A percentile compares a stretch with the other conserved stretches of the same genome.
Conservation (phyloP, 2,888 invertebrate genomes). For the Himalopsyche kuldschensis region DNA sequence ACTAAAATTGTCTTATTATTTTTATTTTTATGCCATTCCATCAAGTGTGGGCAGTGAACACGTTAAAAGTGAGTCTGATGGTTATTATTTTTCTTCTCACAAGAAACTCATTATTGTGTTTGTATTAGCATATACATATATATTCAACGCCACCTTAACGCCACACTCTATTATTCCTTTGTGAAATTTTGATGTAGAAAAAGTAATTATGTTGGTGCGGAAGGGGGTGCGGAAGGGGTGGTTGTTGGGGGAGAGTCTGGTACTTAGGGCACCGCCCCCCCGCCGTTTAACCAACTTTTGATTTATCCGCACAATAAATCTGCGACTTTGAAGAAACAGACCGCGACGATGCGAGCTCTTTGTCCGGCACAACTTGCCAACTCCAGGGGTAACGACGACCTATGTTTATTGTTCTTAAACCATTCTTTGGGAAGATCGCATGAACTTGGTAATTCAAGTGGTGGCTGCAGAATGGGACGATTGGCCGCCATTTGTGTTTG, state of each 20-base stretch:
- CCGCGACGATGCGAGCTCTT: slow-evolving; percentile 8
- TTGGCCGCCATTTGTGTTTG: background rate
- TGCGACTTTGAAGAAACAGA: slow-evolving; percentile 7
- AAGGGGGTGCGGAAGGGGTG: background rate
- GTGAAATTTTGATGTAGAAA: background rate
- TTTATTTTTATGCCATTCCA: too few relatives aligned
- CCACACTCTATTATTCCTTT: background rate
- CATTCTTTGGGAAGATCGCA: background rate
- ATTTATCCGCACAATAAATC: slow-evolving; percentile 25
- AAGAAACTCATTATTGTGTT: background rate
- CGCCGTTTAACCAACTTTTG: slow-evolving; percentile 23
- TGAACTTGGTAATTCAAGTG: background rate
- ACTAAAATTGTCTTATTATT: too few relatives aligned
- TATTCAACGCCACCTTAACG: background rate
- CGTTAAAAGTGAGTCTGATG: too few relatives aligned
- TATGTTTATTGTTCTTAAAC: background rate
- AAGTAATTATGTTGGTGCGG: background rate
- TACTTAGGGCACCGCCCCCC: slow-evolving; percentile 4
- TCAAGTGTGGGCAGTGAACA: too few relatives aligned
- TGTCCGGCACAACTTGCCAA: background rate
- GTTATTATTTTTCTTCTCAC: background rate
- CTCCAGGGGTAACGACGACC: background rate
- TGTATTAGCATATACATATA: background rate
- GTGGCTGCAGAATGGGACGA: background rate
- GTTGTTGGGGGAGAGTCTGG: background rate